Evolutionary conservation across 2,113 vertebrate genomes (phyloP).

Genomic region (Alligator sinensis): DNA sequence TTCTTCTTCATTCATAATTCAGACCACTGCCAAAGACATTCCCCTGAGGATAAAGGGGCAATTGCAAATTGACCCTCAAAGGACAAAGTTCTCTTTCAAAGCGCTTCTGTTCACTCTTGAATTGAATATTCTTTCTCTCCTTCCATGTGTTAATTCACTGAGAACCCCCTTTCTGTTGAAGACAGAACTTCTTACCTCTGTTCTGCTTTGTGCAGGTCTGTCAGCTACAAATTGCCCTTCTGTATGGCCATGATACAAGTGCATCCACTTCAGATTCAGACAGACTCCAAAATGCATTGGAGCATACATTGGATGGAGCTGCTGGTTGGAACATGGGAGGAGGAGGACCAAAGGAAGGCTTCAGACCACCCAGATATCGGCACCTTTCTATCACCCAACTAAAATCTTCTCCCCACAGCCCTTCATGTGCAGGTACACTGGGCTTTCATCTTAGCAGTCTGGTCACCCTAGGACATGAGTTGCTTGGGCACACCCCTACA

Average conservation of each 20-base stretch:
- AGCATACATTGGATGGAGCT: not conserved
- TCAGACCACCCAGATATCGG: not conserved
- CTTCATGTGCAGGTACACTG: not conserved
- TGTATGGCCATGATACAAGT: no score
- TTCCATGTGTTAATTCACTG: not conserved
- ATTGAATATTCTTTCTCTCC: not conserved
- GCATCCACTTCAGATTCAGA: not conserved
- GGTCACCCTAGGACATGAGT: not conserved
- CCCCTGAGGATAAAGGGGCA: not conserved
- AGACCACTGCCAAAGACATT: not conserved
- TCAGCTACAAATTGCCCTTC: not conserved
- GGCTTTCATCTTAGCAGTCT: not conserved
- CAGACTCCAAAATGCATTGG: not conserved
- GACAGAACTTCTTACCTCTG: not conserved
- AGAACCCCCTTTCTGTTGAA: not conserved
- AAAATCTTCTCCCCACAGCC: not conserved
- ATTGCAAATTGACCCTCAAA: not conserved
- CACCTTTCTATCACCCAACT: not conserved
- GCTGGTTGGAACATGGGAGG: not conserved
- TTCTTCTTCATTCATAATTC: not conserved
- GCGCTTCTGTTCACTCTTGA: not conserved
- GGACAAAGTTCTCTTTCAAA: not conserved
- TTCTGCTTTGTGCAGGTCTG: not conserved
- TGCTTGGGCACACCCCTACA: not conserved
- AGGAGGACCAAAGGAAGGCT: not conserved